phyloP scores from a whole-genome alignment of 2,797 vertebrate genomes.

The Eupleurogrammus muticus region DNA sequence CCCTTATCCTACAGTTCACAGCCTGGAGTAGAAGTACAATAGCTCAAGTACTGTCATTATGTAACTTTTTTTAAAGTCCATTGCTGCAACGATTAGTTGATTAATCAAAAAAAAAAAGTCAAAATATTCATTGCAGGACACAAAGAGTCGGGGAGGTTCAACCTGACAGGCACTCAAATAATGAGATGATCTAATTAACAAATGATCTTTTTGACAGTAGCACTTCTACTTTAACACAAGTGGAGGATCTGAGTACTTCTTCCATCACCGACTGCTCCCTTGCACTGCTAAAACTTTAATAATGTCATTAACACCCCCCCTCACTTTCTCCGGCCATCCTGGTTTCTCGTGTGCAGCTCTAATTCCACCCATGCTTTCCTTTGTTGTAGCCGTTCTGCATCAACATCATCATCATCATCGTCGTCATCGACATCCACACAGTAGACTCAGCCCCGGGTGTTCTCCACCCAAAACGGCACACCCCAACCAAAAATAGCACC shows the following conservation, averaged over 20 bases:
- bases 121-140: too few species aligned
- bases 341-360: slow-evolving; percentile 14
- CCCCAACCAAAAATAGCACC: slow-evolving; percentile 74
- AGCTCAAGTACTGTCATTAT: too few species aligned
- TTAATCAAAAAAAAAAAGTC: too few species aligned
- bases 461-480: slow-evolving; percentile 63
- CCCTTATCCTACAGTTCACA: slow-evolving; percentile 18
- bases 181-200: too few species aligned
- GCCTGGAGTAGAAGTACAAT: background rate
- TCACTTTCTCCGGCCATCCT: slow-evolving; percentile 27
- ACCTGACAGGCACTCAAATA: too few species aligned
- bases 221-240: too few species aligned
- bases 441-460: slow-evolving; percentile 17
- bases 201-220: too few species aligned
- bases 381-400: slow-evolving; percentile 11
- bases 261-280: slow-evolving; percentile 1
- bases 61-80: too few species aligned
- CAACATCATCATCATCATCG: slow-evolving; percentile 27
- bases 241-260: too few species aligned
- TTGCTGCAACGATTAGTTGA: too few species aligned
- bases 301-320: slow-evolving; percentile 33
- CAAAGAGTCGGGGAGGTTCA: too few species aligned
- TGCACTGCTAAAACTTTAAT: slow-evolving; percentile 35
- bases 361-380: slow-evolving; percentile 14
- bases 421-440: slow-evolving; percentile 23